Conservation (phyloP, 2,888 invertebrate genomes). For the Stenurella melanura region DNA sequence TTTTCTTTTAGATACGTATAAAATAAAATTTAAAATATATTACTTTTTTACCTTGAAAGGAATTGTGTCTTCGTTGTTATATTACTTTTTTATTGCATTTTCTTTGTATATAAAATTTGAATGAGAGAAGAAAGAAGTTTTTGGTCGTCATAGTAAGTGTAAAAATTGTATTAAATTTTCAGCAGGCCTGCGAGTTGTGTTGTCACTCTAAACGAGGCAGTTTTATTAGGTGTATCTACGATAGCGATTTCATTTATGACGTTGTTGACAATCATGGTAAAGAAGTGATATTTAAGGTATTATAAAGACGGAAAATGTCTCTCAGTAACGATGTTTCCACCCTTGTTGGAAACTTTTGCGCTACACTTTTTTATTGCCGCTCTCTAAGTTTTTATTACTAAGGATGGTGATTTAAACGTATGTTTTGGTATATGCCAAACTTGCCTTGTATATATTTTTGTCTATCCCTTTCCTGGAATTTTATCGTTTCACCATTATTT, state of each 20-base stretch:
- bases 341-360: constrained; percentile 24
- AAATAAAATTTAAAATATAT: constrained; percentile 36
- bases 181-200: constrained; percentile 26
- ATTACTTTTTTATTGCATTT: constrained; percentile 45
- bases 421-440: constrained; percentile 39
- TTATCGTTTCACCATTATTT: neutral
- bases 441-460: neutral
- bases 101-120: constrained; percentile 43
- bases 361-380: constrained; percentile 23
- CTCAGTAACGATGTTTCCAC: constrained; percentile 30
- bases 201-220: constrained; percentile 40
- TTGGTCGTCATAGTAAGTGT: constrained; percentile 37
- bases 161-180: constrained; percentile 48
- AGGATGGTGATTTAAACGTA: constrained; percentile 54
- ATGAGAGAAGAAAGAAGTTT: constrained; percentile 39
- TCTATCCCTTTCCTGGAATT: neutral
- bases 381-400: constrained; percentile 51
- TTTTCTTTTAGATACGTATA: constrained; percentile 20
- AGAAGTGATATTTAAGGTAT: constrained; percentile 41
- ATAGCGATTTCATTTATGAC: constrained; percentile 56
- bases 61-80: constrained; percentile 38
- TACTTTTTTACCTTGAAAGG: constrained; percentile 31
- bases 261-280: constrained; percentile 55
- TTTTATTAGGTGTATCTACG: constrained; percentile 51
- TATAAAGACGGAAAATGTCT: constrained; percentile 36